Evolutionary conservation across 2,888 invertebrate species (phyloP).

Genomic region (Aquatica leii): DNA sequence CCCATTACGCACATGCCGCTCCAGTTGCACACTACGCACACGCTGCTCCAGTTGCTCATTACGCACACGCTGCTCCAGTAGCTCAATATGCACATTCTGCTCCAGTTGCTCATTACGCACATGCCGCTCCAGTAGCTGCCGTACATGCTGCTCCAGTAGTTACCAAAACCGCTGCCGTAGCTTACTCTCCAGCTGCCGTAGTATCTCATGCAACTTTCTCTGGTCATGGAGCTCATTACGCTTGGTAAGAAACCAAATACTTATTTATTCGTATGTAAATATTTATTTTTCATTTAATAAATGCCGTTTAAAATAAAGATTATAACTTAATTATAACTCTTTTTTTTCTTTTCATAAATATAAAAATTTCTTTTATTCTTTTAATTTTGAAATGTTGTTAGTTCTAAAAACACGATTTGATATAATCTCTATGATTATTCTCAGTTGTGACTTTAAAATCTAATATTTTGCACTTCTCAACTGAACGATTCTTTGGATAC

Average conservation of each 20-base stretch:
- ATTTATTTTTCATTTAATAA: too few relatives aligned
- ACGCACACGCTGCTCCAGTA: constrained; percentile 55
- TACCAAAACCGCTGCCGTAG: constrained; percentile 59
- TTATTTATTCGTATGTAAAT: constrained; percentile 27
- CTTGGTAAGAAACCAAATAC: constrained; percentile 63
- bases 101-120: too few relatives aligned
- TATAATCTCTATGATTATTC: too few relatives aligned
- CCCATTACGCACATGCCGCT: constrained; percentile 68
- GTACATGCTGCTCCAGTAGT: constrained; percentile 47
- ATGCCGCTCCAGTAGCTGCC: constrained; percentile 53
- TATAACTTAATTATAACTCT: too few relatives aligned
- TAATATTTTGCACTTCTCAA: too few relatives aligned
- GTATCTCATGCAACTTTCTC: constrained; percentile 72
- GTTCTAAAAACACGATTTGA: too few relatives aligned
- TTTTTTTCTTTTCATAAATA: too few relatives aligned
- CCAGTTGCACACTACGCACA: constrained; percentile 72
- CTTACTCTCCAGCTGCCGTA: constrained; percentile 68
- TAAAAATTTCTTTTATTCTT: too few relatives aligned
- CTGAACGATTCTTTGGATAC: too few relatives aligned
- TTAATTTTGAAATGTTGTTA: too few relatives aligned
- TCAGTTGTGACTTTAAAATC: too few relatives aligned
- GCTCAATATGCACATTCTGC: constrained; percentile 46
- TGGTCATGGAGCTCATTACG: constrained; percentile 71
- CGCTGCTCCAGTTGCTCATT: constrained; percentile 67
- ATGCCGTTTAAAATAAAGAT: constrained; percentile 21